These are phyloP conservation scores for Paramormyrops kingsleyae DNA, from an alignment of 2,113 vertebrate species.

Conservation along the genomic window DNA sequence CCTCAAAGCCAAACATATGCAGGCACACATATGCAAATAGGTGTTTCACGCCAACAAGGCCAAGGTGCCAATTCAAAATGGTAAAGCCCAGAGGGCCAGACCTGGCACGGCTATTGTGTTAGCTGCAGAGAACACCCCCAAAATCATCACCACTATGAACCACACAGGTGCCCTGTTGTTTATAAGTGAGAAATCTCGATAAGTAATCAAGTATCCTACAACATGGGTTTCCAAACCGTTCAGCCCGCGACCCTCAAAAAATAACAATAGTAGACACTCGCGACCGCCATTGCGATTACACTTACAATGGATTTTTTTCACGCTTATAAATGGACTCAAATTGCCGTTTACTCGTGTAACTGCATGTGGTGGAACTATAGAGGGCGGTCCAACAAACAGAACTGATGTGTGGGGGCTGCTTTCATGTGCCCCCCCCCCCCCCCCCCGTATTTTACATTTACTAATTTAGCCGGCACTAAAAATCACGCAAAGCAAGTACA, in stretches of 20 bases:
- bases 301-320: background rate
- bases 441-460: background rate
- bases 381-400: background rate
- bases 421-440: background rate
- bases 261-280: background rate
- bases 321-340: background rate
- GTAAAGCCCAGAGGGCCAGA: background rate
- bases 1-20: background rate
- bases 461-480: background rate
- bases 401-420: background rate
- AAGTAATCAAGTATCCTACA: background rate
- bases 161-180: background rate
- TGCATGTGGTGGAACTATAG: background rate
- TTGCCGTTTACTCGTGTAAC: background rate
- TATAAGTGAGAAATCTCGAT: background rate
- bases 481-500: background rate
- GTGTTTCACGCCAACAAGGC: background rate
- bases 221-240: background rate
- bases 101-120: background rate
- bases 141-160: background rate
- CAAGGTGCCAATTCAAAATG: background rate
- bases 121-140: background rate
- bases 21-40: background rate
- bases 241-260: background rate
- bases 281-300: background rate